A percentile compares a stretch with the other conserved stretches of the same genome.
These are phyloP conservation scores for Paraplagusia blochii DNA, from an alignment of 2,113 vertebrate genomes.

Conservation along the genomic window DNA sequence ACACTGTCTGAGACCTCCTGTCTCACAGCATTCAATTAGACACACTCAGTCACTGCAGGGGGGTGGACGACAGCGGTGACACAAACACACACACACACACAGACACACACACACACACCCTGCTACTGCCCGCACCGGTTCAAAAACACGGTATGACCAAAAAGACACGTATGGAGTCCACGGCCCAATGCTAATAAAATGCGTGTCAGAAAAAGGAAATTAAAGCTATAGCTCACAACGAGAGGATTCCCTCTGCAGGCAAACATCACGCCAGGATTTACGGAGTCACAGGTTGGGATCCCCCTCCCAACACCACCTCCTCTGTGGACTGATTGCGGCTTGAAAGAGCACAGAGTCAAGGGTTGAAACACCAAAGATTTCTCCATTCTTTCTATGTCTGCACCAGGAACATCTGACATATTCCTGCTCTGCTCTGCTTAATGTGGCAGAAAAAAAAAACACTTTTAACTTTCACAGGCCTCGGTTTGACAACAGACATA, in stretches of 20 bases:
- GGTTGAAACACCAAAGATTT: constrained; percentile 30
- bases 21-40: constrained; percentile 70
- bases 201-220: no score
- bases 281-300: constrained; percentile 27
- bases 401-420: constrained; percentile 14
- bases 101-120: neutral
- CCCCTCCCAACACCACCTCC: neutral
- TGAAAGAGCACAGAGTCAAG: constrained; percentile 48
- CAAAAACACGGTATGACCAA: neutral
- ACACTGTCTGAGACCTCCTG: constrained; percentile 63
- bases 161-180: constrained; percentile 23
- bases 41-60: constrained; percentile 53
- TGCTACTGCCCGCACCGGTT: no score
- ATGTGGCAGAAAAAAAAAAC: neutral
- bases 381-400: constrained; percentile 24
- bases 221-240: constrained; percentile 25
- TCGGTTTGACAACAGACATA: neutral
- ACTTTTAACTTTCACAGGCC: neutral
- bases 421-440: constrained; percentile 7
- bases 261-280: constrained; percentile 42
- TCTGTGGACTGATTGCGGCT: constrained; percentile 24
- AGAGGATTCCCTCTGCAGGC: constrained; percentile 24
- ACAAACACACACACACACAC: constrained; percentile 36
- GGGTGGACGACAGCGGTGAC: no score
- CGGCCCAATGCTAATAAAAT: no score